Conservation (phyloP, 2,888 invertebrate genomes). For the Amphimallon solstitiale region DNA sequence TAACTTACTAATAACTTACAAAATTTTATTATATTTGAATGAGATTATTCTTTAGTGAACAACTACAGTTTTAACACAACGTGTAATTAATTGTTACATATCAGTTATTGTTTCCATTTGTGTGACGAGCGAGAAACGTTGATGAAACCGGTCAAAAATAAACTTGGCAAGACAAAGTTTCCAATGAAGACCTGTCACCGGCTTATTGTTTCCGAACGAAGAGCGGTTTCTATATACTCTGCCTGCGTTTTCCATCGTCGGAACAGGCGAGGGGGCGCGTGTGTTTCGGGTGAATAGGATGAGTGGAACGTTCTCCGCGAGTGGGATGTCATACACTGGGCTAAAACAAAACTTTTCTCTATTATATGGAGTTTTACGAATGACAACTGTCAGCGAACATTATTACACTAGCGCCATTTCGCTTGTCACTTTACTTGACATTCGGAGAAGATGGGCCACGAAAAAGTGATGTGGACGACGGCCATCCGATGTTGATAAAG, state of each 20-base stretch:
- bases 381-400: conserved; percentile 63
- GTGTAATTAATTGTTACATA: conserved; percentile 27
- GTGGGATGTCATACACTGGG: conserved; percentile 41
- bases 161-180: conserved; percentile 46
- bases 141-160: conserved; percentile 46
- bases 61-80: neutral
- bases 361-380: conserved; percentile 58
- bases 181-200: conserved; percentile 42
- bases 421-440: conserved; percentile 54
- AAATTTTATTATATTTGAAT: too few species aligned
- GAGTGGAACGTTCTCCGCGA: conserved; percentile 25
- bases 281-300: conserved; percentile 43
- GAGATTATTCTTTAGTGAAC: neutral
- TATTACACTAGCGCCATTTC: conserved; percentile 59
- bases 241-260: conserved; percentile 18
- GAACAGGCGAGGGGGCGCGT: conserved; percentile 46
- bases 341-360: conserved; percentile 60
- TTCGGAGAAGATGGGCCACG: conserved; percentile 45
- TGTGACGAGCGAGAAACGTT: conserved; percentile 32
- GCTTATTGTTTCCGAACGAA: conserved; percentile 48
- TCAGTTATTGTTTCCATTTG: conserved; percentile 29
- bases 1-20: too few species aligned
- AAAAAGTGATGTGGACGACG: conserved; percentile 45
- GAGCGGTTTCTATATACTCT: conserved; percentile 36
- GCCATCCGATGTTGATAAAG: conserved; percentile 47